Evolutionary conservation across 1,140 invertebrate genomes (phyloP), one percentile per base, ranked within the genome.

Genomic region (Mizuhopecten yessoensis): DNA sequence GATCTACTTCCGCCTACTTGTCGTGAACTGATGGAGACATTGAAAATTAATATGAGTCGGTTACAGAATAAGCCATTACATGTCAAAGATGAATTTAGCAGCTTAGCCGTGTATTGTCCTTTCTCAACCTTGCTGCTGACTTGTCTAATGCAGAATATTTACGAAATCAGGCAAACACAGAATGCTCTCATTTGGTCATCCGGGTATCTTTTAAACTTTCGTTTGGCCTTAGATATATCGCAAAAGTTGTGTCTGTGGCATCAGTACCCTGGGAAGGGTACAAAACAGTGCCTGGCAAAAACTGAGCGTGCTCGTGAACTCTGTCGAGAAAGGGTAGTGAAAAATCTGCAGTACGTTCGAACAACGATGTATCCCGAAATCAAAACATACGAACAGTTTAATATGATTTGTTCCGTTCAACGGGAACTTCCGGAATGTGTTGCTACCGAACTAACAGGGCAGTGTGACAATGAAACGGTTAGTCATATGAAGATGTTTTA

Each of bases 131-230:
- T 75, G 29, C 57, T 75, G 1, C 57, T 75, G n/a, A 75, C 57
- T 5, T 75, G 57, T 75, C 0, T 75, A 0, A 75, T 75, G 57
- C 57, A 75, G n/a, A 75, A 75, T 29, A 17, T 75, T 29, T 75
- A 75, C n/a, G 57, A 75, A 75, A 75, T 75, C n/a, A 75, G n/a
- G n/a, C 15, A n/a, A 29, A 75, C 57, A 29, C 57, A 23, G 57
- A 75, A 75, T 17, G 23, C 57, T 29, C 57, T 75, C 3, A 11
- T 75, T 75, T 75, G 57, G 57, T 75, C 57, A 75, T 75, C 57
- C 57, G 57, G 57, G 57, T 75, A 75, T 29, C n/a, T 75, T n/a
- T 75, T 75, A 75, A 75, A 75, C 57, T 75, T 75, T 75, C 57
- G 57, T 2, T 29, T 29, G 57, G 57, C 57, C 2, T 75, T n/a